A percentile compares a stretch with the other conserved stretches of the same genome.
phyloP scores from a whole-genome alignment of 2,888 invertebrate genomes.

The Bugula neritina region DNA sequence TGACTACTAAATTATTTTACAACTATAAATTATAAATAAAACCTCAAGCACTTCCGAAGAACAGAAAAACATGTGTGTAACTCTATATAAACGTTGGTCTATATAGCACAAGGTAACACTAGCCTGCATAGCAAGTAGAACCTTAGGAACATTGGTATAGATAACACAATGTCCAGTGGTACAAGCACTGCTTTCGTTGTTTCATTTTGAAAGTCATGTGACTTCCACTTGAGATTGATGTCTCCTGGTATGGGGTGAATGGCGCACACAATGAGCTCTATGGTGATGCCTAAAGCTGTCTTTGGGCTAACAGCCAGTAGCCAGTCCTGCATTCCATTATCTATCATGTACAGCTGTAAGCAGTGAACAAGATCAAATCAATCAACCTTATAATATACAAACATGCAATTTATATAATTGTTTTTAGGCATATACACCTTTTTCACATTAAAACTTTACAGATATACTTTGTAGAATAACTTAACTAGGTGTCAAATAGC shows the following conservation, averaged over 20 bases:
- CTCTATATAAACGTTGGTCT: too few species aligned
- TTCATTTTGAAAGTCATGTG: constrained; percentile 32
- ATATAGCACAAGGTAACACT: too few species aligned
- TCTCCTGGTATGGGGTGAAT: constrained; percentile 47
- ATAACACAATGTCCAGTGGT: constrained; percentile 47
- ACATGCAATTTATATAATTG: too few species aligned
- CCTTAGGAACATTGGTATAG: constrained; percentile 49
- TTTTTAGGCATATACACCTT: too few species aligned
- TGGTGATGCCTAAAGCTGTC: constrained; percentile 60
- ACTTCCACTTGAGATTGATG: constrained; percentile 8
- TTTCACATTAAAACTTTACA: background rate
- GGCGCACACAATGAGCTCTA: constrained; percentile 61
- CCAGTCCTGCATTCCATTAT: constrained; percentile 50
- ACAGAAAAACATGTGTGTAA: too few species aligned
- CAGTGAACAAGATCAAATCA: background rate
- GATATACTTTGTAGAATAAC: background rate
- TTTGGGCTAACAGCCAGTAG: constrained; percentile 42
- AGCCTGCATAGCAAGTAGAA: constrained; percentile 41
- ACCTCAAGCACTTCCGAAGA: too few species aligned
- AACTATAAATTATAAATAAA: too few species aligned
- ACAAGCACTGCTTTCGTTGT: constrained; percentile 32
- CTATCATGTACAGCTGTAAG: constrained; percentile 46
- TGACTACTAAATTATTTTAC: too few species aligned
- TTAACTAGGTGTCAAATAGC: background rate
- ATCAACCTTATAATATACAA: too few species aligned